Evolutionary conservation across 2,113 vertebrate genomes (phyloP).

Genomic region (Cephalopterus ornatus): DNA sequence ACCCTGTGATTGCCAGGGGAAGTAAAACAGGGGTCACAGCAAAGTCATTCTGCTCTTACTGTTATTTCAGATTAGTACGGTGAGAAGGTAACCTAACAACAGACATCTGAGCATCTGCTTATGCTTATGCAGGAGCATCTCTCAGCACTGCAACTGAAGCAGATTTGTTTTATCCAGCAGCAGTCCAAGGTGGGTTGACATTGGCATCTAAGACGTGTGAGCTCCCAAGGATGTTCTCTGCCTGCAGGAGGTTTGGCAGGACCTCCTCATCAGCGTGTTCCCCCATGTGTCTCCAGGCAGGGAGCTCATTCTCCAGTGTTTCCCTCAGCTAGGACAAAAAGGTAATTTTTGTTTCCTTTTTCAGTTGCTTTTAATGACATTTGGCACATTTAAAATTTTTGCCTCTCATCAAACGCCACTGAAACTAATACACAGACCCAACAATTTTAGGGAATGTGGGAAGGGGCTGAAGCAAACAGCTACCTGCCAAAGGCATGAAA

Average conservation of each 20-base stretch:
- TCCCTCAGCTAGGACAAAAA: not conserved
- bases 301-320: not conserved
- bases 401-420: fast-evolving
- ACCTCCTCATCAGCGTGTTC: fast-evolving
- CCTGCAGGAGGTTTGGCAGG: not conserved
- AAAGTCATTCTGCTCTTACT: not conserved
- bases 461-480: not conserved
- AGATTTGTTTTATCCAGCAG: not conserved
- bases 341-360: not conserved
- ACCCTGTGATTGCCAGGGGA: not conserved
- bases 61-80: not conserved
- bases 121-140: not conserved
- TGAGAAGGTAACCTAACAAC: not conserved
- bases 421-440: not conserved
- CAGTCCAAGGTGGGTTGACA: not conserved
- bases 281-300: not conserved
- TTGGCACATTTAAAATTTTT: not conserved
- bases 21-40: not conserved
- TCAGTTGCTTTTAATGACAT: not conserved
- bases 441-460: not conserved
- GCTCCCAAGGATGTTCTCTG: not conserved
- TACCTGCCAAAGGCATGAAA: not conserved
- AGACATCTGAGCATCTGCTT: not conserved
- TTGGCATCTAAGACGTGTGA: not conserved
- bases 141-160: not conserved